Evolutionary conservation across 1,140 invertebrate genomes (phyloP).

Genomic region (Babylonia areolata): DNA sequence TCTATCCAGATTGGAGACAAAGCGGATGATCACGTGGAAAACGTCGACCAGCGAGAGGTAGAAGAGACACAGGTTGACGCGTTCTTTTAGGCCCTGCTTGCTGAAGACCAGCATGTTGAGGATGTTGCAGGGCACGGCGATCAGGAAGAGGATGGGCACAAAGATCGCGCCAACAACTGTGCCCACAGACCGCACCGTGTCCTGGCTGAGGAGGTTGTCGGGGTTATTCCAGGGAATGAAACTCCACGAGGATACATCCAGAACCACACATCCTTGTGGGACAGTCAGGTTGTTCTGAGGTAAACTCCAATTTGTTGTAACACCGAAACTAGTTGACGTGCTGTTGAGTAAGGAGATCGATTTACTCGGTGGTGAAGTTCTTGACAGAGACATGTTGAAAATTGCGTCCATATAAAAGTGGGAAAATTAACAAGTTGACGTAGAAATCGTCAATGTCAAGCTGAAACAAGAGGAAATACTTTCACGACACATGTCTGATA

Average conservation of each 20-base stretch:
- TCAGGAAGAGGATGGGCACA: not conserved
- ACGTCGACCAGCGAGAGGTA: not conserved
- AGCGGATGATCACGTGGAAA: not conserved
- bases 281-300: not conserved
- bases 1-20: not conserved
- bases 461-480: too few relatives aligned
- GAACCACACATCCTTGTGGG: not conserved
- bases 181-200: not conserved
- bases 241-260: not conserved
- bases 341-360: too few relatives aligned
- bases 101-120: constrained; percentile 3
- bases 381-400: too few relatives aligned
- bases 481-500: too few relatives aligned
- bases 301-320: too few relatives aligned
- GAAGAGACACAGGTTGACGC: constrained; percentile 22
- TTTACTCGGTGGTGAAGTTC: too few relatives aligned
- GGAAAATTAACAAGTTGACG: too few relatives aligned
- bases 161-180: not conserved
- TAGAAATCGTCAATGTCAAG: too few relatives aligned
- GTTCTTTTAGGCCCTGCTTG: constrained; percentile 11
- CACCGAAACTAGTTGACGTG: too few relatives aligned
- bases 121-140: constrained; percentile 7
- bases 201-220: constrained; percentile 4
- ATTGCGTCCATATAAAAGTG: too few relatives aligned
- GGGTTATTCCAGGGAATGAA: constrained; percentile 16